phyloP scores from a whole-genome alignment of 2,888 invertebrate species.

The Malthinus seriepunctatus region DNA sequence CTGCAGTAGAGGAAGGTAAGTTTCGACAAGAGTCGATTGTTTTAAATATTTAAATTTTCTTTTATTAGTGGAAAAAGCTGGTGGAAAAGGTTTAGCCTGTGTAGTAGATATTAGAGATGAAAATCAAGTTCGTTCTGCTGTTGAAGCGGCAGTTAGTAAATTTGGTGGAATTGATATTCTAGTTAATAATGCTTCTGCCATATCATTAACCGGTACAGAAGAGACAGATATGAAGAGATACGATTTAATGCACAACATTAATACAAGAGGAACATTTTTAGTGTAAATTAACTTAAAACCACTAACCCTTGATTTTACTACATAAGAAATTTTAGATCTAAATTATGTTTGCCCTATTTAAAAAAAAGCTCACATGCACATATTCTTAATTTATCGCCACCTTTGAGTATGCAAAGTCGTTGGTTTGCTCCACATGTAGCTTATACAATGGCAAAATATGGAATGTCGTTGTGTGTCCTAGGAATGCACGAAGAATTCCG shows the following conservation, averaged over 20 bases:
- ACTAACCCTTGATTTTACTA: no score
- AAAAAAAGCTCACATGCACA: conserved; percentile 88
- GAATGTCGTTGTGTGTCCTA: conserved; percentile 97
- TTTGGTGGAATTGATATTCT: conserved; percentile 97
- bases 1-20: conserved; percentile 86
- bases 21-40: no score
- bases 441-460: conserved; percentile 98
- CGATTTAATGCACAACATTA: conserved; percentile 94
- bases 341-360: conserved; percentile 84
- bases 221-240: conserved; percentile 94
- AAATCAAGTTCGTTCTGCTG: conserved; percentile 69
- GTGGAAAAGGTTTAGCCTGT: conserved; percentile 85
- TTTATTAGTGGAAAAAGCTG: conserved; percentile 85
- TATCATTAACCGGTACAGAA: conserved; percentile 79
- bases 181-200: conserved; percentile 96
- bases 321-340: conserved; percentile 72
- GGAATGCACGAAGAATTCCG: conserved; percentile 96
- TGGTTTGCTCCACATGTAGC: conserved; percentile 95
- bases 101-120: conserved; percentile 88
- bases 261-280: conserved; percentile 92
- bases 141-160: conserved; percentile 74
- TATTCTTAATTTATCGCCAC: conserved; percentile 94
- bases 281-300: conserved; percentile 65
- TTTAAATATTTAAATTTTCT: no score
- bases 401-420: conserved; percentile 81